Conservation (phyloP, 2,113 vertebrate species). For the Eupsittula cactorum region DNA sequence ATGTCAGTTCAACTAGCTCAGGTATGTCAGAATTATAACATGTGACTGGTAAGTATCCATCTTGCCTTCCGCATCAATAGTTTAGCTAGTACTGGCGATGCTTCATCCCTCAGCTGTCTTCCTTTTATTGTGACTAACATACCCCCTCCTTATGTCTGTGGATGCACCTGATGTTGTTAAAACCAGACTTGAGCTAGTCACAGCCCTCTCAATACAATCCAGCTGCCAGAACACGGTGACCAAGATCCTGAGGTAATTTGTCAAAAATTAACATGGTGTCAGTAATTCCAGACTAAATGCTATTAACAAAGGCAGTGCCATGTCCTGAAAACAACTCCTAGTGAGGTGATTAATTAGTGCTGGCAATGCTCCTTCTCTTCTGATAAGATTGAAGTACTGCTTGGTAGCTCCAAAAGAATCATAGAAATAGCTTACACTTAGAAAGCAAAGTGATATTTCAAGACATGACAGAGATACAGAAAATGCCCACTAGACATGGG, state of each 20-base stretch:
- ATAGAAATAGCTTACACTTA: background rate
- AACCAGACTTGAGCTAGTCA: background rate
- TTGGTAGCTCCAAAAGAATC: background rate
- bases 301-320: slow-evolving; percentile 9
- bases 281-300: slow-evolving; percentile 6
- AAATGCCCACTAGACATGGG: background rate
- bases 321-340: slow-evolving; percentile 5
- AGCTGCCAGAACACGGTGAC: background rate
- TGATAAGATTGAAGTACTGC: background rate
- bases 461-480: background rate
- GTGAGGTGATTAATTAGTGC: background rate
- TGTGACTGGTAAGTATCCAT: background rate
- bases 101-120: background rate
- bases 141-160: background rate
- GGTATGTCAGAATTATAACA: background rate
- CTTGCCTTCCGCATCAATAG: background rate
- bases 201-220: background rate
- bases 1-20: background rate
- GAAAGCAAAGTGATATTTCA: background rate
- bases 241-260: background rate
- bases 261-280: slow-evolving; percentile 30
- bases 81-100: rapidly evolving
- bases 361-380: background rate
- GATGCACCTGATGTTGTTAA: background rate
- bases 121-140: background rate